Percentiles rank a stretch among this genome's conserved stretches.
Conservation (phyloP, 2,113 vertebrate genomes). For the Zapornia atra region DNA sequence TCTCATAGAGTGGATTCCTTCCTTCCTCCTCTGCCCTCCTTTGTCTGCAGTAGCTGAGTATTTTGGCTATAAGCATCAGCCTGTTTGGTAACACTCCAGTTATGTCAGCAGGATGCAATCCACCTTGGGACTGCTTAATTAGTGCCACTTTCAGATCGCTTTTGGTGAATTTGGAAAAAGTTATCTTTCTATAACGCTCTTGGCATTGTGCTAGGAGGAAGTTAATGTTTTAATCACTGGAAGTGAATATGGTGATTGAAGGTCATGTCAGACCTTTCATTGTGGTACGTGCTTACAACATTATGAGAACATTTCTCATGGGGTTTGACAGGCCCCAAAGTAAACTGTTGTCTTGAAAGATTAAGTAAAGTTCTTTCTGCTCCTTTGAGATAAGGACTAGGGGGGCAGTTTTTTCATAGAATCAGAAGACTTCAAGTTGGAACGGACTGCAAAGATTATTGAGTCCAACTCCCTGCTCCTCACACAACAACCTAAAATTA, state of each 20-base stretch:
- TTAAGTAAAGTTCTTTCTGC: not conserved
- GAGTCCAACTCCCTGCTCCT: not conserved
- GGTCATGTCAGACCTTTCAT: not conserved
- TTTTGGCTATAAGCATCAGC: not conserved
- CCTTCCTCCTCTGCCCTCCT: not conserved
- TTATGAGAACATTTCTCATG: not conserved
- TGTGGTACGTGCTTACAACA: fast-evolving
- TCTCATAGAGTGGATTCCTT: not conserved
- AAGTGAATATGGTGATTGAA: not conserved
- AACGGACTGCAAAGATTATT: not conserved
- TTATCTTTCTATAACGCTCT: not conserved
- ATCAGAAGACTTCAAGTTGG: not conserved
- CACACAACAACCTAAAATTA: not conserved
- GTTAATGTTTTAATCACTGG: not conserved
- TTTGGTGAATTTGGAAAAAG: not conserved
- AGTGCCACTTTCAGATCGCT: not conserved
- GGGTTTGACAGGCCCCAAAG: not conserved
- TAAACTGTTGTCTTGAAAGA: not conserved
- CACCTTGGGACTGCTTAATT: not conserved
- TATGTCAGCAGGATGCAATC: not conserved
- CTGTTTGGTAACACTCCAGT: not conserved
- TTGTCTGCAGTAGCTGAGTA: not conserved
- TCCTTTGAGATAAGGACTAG: not conserved
- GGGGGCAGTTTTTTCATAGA: not conserved
- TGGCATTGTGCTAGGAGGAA: not conserved